phyloP scores from a whole-genome alignment of 2,888 invertebrate genomes.

The Drosophila neutralis region DNA sequence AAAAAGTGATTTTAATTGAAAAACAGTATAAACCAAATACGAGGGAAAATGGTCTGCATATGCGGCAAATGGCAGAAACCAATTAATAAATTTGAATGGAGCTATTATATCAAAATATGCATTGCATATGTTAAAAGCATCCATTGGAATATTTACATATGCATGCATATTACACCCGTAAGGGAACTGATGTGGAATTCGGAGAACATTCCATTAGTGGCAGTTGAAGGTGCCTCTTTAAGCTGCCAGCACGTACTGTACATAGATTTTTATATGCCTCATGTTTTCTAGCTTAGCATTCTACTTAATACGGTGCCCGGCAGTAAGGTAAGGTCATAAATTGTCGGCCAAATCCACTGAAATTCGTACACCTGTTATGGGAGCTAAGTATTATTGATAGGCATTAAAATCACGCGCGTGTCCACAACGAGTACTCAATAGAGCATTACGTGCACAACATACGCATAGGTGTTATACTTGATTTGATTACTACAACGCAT shows the following conservation, averaged over 20 bases:
- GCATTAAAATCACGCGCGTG: constrained; percentile 73
- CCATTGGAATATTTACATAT: background rate
- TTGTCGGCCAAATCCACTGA: constrained; percentile 63
- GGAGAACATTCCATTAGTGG: constrained; percentile 7
- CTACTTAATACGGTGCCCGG: constrained; percentile 18
- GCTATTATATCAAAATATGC: constrained; percentile 14
- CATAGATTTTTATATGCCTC: constrained; percentile 69
- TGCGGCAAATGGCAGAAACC: constrained; percentile 35
- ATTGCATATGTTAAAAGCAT: background rate
- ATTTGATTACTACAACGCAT: constrained; percentile 41
- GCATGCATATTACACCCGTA: background rate
- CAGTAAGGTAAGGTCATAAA: constrained; percentile 47
- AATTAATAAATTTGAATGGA: constrained; percentile 47
- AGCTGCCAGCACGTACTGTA: constrained; percentile 59
- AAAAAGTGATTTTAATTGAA: constrained; percentile 39
- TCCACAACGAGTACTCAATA: constrained; percentile 63
- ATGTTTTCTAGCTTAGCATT: constrained; percentile 27
- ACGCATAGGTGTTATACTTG: constrained; percentile 37
- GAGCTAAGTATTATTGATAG: constrained; percentile 73
- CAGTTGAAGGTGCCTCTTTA: constrained; percentile 19
- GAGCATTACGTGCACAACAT: constrained; percentile 62
- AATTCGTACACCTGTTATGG: constrained; percentile 68
- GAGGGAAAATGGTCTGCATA: background rate
- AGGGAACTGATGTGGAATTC: constrained; percentile 15
- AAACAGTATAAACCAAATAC: constrained; percentile 12